Conservation (phyloP, 2,113 vertebrate genomes). For the Alexandromys fortis region DNA sequence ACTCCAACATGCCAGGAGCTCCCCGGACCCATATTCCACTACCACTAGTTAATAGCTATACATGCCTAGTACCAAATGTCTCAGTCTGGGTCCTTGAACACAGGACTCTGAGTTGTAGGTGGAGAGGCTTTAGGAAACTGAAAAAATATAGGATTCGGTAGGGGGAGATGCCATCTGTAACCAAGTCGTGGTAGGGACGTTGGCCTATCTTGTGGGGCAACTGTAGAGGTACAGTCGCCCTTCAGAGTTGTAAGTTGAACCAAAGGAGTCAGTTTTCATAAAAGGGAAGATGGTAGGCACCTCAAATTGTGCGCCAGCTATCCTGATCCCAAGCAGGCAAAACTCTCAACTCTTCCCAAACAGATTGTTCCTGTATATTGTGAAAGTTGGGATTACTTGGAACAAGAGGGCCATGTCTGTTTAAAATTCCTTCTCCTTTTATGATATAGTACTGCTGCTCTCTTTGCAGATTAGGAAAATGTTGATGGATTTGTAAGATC, state of each 20-base stretch:
- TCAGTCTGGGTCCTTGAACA: background rate
- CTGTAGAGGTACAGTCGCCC: background rate
- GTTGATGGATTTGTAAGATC: background rate
- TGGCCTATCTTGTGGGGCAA: background rate
- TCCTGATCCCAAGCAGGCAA: background rate
- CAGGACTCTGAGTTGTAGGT: background rate
- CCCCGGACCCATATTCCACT: background rate
- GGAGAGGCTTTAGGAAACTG: background rate
- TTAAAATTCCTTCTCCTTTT: constrained; percentile 1
- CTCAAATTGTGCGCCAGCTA: background rate
- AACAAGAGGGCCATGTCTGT: background rate
- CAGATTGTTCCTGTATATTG: background rate
- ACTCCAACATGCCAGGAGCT: background rate
- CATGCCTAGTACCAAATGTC: background rate
- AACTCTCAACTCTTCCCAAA: background rate
- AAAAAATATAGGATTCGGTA: background rate
- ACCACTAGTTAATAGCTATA: background rate
- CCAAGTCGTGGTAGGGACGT: background rate
- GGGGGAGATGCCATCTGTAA: background rate
- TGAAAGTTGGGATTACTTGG: background rate
- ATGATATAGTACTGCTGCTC: background rate
- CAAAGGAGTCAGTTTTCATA: background rate
- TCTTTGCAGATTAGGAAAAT: background rate
- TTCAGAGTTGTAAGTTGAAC: constrained; percentile 2
- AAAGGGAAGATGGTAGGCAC: background rate